phyloP scores from a whole-genome alignment of 37 sponge, comb jelly and placozoan genomes.

The Beroe forskalii region DNA sequence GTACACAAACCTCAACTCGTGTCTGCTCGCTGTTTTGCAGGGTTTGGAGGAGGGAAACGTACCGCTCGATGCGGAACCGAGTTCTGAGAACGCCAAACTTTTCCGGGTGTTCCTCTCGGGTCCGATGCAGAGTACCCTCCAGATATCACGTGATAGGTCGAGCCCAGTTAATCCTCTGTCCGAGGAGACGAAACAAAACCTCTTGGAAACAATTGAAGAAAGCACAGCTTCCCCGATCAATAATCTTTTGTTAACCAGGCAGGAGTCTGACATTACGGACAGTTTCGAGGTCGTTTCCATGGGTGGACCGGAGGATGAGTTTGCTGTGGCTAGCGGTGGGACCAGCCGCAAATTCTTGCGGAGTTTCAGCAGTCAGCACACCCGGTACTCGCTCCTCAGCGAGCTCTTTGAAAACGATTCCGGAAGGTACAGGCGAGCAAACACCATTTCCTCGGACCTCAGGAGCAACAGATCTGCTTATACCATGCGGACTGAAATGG shows the following conservation, averaged over 20 bases:
- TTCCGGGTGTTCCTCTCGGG: not conserved
- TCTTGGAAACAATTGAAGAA: not conserved
- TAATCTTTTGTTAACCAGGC: not conserved
- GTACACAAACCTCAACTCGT: not conserved
- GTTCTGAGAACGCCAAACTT: not conserved
- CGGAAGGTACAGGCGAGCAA: not conserved
- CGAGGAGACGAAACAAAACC: not conserved
- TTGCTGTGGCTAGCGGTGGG: not conserved
- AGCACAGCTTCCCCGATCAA: not conserved
- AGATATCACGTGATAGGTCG: not conserved
- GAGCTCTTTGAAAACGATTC: not conserved
- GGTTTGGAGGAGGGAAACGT: conserved; percentile 16
- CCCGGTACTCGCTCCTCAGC: not conserved
- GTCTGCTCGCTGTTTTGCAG: not conserved
- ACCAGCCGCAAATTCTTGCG: not conserved
- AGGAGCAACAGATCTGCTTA: not conserved
- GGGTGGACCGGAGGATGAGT: not conserved
- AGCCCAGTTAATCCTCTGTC: not conserved
- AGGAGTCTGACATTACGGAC: not conserved
- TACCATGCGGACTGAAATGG: not conserved
- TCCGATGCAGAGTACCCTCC: not conserved
- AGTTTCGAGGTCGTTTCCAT: not conserved
- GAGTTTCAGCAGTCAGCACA: not conserved
- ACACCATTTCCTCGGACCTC: not conserved
- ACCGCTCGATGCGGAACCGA: not conserved